Percentiles rank a stretch among this genome's conserved stretches.
Conservation (phyloP, 2,113 vertebrate species). For the Phalacrocorax carbo region DNA sequence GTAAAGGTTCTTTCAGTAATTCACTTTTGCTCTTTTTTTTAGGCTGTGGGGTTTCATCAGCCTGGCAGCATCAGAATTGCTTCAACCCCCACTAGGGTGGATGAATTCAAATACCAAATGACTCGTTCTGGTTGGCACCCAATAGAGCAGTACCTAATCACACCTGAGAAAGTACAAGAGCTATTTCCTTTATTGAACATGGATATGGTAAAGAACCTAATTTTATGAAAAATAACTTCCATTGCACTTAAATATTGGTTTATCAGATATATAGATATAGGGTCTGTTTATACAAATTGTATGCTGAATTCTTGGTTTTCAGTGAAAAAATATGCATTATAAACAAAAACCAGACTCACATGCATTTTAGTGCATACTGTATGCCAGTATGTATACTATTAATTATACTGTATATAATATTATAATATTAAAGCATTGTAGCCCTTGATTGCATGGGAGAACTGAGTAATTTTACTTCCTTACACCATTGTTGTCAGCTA, state of each 20-base stretch:
- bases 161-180: slow-evolving; percentile 87
- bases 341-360: not conserved
- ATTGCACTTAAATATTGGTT: not conserved
- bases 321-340: not conserved
- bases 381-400: not conserved
- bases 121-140: slow-evolving; percentile 88
- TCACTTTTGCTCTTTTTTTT: not conserved
- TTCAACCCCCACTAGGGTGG: slow-evolving; percentile 85
- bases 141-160: slow-evolving; percentile 86
- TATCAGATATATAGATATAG: not conserved
- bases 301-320: not conserved
- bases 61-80: slow-evolving; percentile 95
- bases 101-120: slow-evolving; percentile 98
- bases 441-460: not conserved
- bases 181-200: slow-evolving; percentile 91
- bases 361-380: not conserved
- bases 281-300: not conserved
- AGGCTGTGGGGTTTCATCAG: slow-evolving; percentile 94
- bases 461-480: not conserved
- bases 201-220: slow-evolving; percentile 78
- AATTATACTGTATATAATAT: not conserved
- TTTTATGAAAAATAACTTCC: not conserved
- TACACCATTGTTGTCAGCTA: not conserved
- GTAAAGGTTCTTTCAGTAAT: not conserved
- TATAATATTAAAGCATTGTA: not conserved